phyloP scores from a whole-genome alignment of 2,888 invertebrate species.

The Ischnura elegans region DNA sequence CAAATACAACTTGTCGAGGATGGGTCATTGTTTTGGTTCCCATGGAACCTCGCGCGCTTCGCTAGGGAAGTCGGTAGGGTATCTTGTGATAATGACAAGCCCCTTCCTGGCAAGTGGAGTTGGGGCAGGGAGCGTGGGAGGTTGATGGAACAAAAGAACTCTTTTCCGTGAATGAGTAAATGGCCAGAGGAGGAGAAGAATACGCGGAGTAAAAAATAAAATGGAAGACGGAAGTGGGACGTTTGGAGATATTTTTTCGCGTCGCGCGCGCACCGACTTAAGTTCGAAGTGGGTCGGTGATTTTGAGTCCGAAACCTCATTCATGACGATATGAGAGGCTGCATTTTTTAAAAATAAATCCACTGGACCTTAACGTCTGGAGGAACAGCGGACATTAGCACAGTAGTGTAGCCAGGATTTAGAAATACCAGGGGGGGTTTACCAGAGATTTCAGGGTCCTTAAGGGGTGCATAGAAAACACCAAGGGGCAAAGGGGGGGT shows the following conservation, averaged over 20 bases:
- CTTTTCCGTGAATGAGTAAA: not conserved
- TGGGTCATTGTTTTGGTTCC: constrained; percentile 25
- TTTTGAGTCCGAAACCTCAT: constrained; percentile 26
- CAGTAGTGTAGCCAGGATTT: too few species aligned
- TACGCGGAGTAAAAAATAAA: not conserved
- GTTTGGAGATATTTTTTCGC: not conserved
- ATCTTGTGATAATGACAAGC: constrained; percentile 42
- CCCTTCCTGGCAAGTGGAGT: too few species aligned
- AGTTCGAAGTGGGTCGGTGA: not conserved
- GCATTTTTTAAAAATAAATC: not conserved
- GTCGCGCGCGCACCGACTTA: not conserved
- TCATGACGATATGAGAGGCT: not conserved
- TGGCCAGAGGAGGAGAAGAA: not conserved
- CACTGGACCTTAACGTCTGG: not conserved
- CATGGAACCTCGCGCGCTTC: constrained; percentile 9
- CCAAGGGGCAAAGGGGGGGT: too few species aligned
- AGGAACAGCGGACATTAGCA: not conserved
- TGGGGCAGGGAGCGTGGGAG: not conserved
- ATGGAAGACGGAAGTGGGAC: constrained; percentile 3
- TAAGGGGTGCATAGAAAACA: too few species aligned
- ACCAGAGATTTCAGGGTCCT: too few species aligned
- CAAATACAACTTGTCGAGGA: not conserved
- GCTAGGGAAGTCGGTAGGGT: not conserved
- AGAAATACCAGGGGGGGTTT: too few species aligned
- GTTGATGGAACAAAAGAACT: not conserved